Evolutionary conservation across 2,888 invertebrate genomes (phyloP).

Genomic region (Argyresthia albistria): DNA sequence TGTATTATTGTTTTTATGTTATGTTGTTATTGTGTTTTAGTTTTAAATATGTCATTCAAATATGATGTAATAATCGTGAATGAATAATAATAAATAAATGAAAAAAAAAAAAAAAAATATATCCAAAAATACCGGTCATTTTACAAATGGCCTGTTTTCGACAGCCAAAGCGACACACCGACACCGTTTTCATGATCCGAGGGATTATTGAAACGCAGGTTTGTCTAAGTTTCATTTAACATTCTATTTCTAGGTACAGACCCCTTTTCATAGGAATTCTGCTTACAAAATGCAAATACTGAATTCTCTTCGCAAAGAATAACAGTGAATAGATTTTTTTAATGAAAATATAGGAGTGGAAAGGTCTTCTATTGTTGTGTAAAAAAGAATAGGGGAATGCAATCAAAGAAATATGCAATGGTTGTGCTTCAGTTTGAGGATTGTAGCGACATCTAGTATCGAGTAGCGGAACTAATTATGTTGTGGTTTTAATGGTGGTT

Average conservation of each 20-base stretch:
- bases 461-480: slow-evolving; percentile 3
- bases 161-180: slow-evolving; percentile 26
- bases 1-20: too few species aligned
- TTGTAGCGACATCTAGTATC: slow-evolving; percentile 5
- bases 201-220: slow-evolving; percentile 51
- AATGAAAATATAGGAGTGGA: neutral
- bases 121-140: neutral
- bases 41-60: too few species aligned
- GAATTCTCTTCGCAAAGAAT: neutral
- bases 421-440: neutral
- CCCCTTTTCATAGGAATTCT: neutral
- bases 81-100: too few species aligned
- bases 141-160: neutral
- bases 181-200: slow-evolving; percentile 41
- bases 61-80: too few species aligned
- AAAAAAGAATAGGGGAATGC: neutral
- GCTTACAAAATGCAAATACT: neutral
- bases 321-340: neutral
- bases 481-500: neutral
- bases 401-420: neutral
- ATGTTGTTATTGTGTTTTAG: too few species aligned
- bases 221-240: slow-evolving; percentile 13
- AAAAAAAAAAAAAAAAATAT: too few species aligned
- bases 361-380: neutral
- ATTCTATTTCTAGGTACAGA: neutral